Evolutionary conservation across 2,888 invertebrate genomes (phyloP).

Genomic region (Siphlonurus alternatus): DNA sequence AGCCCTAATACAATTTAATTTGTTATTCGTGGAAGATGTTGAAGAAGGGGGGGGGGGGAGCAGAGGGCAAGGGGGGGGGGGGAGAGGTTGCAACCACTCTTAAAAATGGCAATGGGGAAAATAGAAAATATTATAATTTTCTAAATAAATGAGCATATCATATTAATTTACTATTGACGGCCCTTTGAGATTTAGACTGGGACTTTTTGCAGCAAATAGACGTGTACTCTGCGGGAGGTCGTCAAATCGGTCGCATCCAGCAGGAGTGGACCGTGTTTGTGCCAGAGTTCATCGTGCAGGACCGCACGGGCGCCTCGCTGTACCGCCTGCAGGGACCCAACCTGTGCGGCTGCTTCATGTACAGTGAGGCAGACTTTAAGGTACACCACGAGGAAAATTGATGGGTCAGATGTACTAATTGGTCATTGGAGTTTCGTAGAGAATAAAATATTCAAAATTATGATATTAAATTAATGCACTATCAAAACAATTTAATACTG

Average conservation of each 20-base stretch:
- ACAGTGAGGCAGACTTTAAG: conserved; percentile 44
- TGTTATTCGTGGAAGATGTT: too few species aligned
- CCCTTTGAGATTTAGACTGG: too few species aligned
- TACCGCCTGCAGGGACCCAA: conserved; percentile 58
- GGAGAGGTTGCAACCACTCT: too few species aligned
- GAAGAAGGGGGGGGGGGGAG: too few species aligned
- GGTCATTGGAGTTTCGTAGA: background rate
- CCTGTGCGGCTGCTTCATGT: conserved; percentile 39
- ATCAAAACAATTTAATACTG: too few species aligned
- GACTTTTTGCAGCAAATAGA: conserved; percentile 39
- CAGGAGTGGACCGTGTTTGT: conserved; percentile 49
- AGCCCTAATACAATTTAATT: too few species aligned
- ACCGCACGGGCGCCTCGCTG: conserved; percentile 41
- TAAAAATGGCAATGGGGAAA: too few species aligned
- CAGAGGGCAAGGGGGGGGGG: too few species aligned
- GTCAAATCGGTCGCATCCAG: conserved; percentile 48
- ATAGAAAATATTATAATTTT: too few species aligned
- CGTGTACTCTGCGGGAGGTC: conserved; percentile 53
- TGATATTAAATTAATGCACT: too few species aligned
- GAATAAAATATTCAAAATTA: background rate
- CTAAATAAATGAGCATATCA: background rate
- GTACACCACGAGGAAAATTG: conserved; percentile 22
- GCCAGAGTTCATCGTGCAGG: conserved; percentile 49
- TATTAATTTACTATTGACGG: too few species aligned
- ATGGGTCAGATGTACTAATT: background rate